These are phyloP conservation scores for Scophthalmus maximus DNA, from an alignment of 2,113 vertebrate species.

Conservation along the genomic window DNA sequence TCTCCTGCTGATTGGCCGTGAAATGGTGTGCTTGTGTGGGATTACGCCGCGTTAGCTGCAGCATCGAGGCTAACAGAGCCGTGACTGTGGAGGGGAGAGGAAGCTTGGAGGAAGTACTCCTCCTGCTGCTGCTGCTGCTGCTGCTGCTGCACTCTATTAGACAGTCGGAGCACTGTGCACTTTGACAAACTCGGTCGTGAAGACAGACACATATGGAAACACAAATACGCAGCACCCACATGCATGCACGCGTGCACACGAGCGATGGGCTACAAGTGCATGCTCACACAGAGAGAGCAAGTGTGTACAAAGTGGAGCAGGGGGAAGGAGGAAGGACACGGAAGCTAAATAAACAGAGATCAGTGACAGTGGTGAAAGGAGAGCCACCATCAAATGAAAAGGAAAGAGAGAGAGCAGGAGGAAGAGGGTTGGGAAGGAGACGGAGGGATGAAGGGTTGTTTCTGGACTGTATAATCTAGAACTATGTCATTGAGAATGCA, in stretches of 20 bases:
- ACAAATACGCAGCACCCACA: constrained; percentile 43
- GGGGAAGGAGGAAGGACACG: constrained; percentile 64
- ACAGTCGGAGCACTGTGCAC: constrained; percentile 56
- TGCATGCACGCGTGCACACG: constrained; percentile 12
- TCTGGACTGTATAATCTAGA: constrained; percentile 60
- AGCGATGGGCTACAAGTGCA: constrained; percentile 35
- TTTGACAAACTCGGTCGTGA: constrained; percentile 52
- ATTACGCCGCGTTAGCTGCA: constrained; percentile 70
- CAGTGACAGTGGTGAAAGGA: constrained; percentile 57
- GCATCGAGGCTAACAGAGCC: constrained; percentile 44
- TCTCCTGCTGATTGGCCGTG: constrained; percentile 79
- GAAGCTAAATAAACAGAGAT: constrained; percentile 72
- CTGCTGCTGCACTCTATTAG: constrained; percentile 20
- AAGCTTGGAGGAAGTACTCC: constrained; percentile 28
- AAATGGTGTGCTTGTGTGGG: constrained; percentile 79
- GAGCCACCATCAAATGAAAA: constrained; percentile 49
- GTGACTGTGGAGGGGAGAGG: constrained; percentile 39
- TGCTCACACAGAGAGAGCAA: constrained; percentile 10
- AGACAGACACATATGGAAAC: constrained; percentile 58
- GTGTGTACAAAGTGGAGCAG: constrained; percentile 23
- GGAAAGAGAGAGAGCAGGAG: constrained; percentile 17
- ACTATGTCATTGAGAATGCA: constrained; percentile 38
- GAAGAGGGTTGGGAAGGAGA: constrained; percentile 25
- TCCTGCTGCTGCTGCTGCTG: constrained; percentile 21
- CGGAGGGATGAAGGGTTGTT: constrained; percentile 50